These are phyloP conservation scores for Siphonodentalium dalli DNA, from an alignment of 2,888 invertebrate species.

Conservation along the genomic window DNA sequence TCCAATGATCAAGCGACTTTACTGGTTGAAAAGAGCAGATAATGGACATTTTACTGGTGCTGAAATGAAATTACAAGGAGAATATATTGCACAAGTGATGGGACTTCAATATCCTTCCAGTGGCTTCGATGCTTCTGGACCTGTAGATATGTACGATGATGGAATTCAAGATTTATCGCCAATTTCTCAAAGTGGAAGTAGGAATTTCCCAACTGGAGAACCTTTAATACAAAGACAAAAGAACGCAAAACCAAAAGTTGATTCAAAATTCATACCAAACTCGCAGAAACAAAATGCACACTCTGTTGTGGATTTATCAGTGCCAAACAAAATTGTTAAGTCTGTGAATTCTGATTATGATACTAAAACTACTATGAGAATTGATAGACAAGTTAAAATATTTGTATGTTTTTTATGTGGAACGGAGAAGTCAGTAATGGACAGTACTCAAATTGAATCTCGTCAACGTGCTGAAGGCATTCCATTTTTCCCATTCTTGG, in stretches of 20 bases:
- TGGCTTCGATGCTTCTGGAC: constrained; percentile 26
- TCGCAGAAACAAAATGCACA: too few relatives aligned
- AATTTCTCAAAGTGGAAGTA: not conserved
- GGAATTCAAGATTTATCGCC: not conserved
- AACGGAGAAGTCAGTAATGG: constrained; percentile 79
- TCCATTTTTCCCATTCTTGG: constrained; percentile 89
- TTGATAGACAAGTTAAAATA: constrained; percentile 46
- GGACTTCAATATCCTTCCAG: constrained; percentile 59
- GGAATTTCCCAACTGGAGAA: not conserved
- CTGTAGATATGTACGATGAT: too few relatives aligned
- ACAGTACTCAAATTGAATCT: constrained; percentile 80
- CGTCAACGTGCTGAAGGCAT: constrained; percentile 77
- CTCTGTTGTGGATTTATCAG: too few relatives aligned
- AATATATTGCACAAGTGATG: constrained; percentile 89
- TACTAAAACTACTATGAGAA: constrained; percentile 1
- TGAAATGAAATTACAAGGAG: constrained; percentile 83
- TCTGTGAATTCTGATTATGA: too few relatives aligned
- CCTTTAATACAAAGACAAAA: constrained; percentile 2
- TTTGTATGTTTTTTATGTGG: constrained; percentile 92
- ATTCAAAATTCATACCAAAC: too few relatives aligned
- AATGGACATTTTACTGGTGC: constrained; percentile 80
- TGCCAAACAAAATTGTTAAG: too few relatives aligned
- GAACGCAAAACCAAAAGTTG: too few relatives aligned
- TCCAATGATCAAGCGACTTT: constrained; percentile 85
- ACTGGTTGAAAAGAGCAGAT: constrained; percentile 91